Conservation (phyloP, 2,888 invertebrate species). For the Ochropleura leucogaster region DNA sequence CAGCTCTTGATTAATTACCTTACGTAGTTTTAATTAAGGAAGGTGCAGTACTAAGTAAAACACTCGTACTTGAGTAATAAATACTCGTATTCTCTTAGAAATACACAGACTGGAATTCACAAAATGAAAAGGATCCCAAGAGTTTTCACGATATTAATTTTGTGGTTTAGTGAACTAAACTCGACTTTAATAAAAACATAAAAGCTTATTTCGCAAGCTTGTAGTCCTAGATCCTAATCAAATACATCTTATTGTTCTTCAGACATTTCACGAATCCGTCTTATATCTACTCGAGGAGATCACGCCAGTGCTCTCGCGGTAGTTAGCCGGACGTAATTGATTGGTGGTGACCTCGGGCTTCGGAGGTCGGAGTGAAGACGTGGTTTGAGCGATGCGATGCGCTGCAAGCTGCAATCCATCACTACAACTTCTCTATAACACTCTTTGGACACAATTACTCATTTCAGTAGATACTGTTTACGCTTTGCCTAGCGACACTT, state of each 20-base stretch:
- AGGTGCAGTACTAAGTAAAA: slow-evolving; percentile 48
- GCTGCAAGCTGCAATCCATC: slow-evolving; percentile 36
- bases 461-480: slow-evolving; percentile 5
- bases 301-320: slow-evolving; percentile 9
- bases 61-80: slow-evolving; percentile 33
- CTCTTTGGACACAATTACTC: not conserved
- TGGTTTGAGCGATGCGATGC: slow-evolving; percentile 21
- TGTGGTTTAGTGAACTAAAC: slow-evolving; percentile 20
- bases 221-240: slow-evolving; percentile 14
- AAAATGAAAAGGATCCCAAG: slow-evolving; percentile 12
- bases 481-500: slow-evolving; percentile 9
- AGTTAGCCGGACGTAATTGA: slow-evolving; percentile 40
- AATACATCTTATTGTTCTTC: slow-evolving; percentile 2
- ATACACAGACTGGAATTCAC: slow-evolving; percentile 26
- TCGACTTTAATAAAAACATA: slow-evolving; percentile 15
- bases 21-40: slow-evolving; percentile 60
- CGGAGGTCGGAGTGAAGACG: slow-evolving; percentile 7
- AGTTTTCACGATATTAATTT: slow-evolving; percentile 21
- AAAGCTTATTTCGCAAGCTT: not conserved
- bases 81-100: slow-evolving; percentile 20
- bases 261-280: slow-evolving; percentile 9
- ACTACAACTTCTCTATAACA: slow-evolving; percentile 6
- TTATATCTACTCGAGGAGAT: slow-evolving; percentile 3
- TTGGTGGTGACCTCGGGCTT: slow-evolving; percentile 9
- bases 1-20: slow-evolving; percentile 51